Conservation (phyloP, 2,888 invertebrate species). For the Hirtodrosophila confusa region DNA sequence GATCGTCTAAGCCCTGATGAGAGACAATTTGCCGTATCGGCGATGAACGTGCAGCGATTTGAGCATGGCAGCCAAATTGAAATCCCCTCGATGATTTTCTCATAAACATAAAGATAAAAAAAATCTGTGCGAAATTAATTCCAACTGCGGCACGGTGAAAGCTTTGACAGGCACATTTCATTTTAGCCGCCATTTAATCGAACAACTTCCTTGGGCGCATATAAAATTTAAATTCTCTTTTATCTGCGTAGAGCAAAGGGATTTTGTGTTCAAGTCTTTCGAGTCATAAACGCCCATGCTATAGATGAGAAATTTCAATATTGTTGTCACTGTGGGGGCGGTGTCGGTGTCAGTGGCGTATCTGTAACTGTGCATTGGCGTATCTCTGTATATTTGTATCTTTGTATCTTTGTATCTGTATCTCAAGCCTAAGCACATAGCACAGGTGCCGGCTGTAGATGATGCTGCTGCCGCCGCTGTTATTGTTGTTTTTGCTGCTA, state of each 20-base stretch:
- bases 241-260: conserved; percentile 37
- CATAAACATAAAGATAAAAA: conserved; percentile 70
- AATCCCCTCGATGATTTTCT: conserved; percentile 55
- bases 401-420: conserved; percentile 46
- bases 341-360: conserved; percentile 12
- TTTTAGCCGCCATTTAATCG: conserved; percentile 39
- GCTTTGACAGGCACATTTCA: conserved; percentile 45
- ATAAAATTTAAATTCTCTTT: conserved; percentile 64
- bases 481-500: conserved; percentile 36
- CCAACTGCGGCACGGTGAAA: conserved; percentile 49
- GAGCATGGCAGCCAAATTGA: conserved; percentile 58
- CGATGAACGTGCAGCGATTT: conserved; percentile 80
- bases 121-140: conserved; percentile 73
- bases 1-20: conserved; percentile 24
- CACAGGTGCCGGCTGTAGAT: conserved; percentile 62
- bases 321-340: conserved; percentile 38
- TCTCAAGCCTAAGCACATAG: conserved; percentile 44
- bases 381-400: conserved; percentile 34
- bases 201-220: conserved; percentile 43
- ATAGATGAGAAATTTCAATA: conserved; percentile 57
- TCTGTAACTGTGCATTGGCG: conserved; percentile 36
- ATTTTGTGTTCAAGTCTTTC: conserved; percentile 30
- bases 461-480: conserved; percentile 29
- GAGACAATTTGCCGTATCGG: conserved; percentile 63
- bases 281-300: conserved; percentile 40